phyloP scores from a whole-genome alignment of 1,140 invertebrate genomes.

The Cherax quadricarinatus region DNA sequence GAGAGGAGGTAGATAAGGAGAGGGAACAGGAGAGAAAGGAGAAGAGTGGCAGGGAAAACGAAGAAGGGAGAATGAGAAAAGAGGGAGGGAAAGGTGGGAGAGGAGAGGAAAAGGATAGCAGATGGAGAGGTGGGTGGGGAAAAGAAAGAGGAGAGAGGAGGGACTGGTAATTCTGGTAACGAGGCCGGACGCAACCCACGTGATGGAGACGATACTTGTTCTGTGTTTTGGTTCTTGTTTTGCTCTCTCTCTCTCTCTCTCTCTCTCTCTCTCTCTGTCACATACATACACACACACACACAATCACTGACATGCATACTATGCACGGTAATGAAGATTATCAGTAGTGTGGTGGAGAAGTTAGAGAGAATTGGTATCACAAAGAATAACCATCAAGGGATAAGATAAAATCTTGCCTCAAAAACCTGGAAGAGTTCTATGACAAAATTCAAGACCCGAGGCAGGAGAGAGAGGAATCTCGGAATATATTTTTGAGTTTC shows the following conservation, averaged over 20 bases:
- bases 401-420: too few species aligned
- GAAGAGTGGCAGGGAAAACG: background rate
- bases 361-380: too few species aligned
- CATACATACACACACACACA: too few species aligned
- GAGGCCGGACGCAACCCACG: slow-evolving; percentile 6
- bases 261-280: background rate
- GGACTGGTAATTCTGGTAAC: slow-evolving; percentile 7
- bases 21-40: background rate
- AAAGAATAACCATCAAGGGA: too few species aligned
- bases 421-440: too few species aligned
- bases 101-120: background rate
- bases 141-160: background rate
- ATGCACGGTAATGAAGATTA: background rate
- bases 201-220: background rate
- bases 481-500: too few species aligned
- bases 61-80: background rate
- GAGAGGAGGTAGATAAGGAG: background rate
- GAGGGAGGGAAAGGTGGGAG: background rate
- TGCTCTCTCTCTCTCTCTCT: background rate
- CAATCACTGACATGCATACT: too few species aligned
- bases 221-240: background rate
- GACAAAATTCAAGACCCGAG: too few species aligned
- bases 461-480: too few species aligned
- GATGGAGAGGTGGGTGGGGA: background rate
- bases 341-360: background rate